These are phyloP conservation scores for Xerus inauris DNA, from an alignment of 2,113 vertebrate genomes.

Conservation along the genomic window DNA sequence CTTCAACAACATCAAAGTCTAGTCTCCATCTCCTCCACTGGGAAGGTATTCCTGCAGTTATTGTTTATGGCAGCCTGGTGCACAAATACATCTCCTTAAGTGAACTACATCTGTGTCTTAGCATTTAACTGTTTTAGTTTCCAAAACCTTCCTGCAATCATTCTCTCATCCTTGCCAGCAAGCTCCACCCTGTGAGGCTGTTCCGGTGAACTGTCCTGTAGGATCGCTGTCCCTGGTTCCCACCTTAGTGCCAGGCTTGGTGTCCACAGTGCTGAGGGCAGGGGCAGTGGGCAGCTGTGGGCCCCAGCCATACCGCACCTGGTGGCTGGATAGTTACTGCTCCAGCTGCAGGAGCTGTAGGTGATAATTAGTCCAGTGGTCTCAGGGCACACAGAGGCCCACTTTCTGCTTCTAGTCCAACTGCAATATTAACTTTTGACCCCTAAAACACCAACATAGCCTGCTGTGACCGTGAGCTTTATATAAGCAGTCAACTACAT, in stretches of 20 bases:
- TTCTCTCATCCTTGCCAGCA: background rate
- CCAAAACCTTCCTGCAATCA: background rate
- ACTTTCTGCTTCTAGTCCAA: background rate
- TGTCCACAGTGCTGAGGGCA: background rate
- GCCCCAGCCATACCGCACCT: too few species aligned
- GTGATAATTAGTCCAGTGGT: too few species aligned
- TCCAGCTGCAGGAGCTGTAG: background rate
- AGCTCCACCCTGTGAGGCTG: background rate
- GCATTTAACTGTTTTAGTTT: background rate
- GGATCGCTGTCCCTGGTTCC: background rate
- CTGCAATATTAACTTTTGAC: background rate
- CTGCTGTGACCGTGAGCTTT: too few species aligned
- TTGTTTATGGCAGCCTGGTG: background rate
- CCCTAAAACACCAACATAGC: too few species aligned
- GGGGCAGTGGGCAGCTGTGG: background rate
- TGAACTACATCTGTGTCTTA: background rate
- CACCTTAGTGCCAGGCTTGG: background rate
- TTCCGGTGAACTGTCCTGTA: too few species aligned
- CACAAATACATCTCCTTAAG: background rate
- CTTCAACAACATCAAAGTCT: background rate
- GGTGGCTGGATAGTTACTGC: background rate
- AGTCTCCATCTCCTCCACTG: background rate
- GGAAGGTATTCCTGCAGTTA: background rate
- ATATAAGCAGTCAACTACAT: background rate
- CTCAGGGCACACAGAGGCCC: background rate